Evolutionary conservation across 2,888 invertebrate genomes (phyloP), one percentile per base, ranked within the genome.

Genomic region (Choristoneura rosaceana): DNA sequence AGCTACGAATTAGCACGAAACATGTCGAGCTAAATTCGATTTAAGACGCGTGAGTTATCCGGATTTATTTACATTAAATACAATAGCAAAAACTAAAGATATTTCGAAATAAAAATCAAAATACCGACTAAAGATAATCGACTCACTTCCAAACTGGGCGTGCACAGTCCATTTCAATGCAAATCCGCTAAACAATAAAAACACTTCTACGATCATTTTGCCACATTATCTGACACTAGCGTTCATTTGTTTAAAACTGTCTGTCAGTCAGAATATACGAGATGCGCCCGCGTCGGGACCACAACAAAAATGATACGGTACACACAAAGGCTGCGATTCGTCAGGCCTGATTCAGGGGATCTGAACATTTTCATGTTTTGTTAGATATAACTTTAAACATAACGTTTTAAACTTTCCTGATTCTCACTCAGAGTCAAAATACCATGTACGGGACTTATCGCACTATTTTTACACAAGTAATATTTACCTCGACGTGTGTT

Each of bases 101-200:
- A 38, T 0, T 38, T 7, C 38, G 38, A 38, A 34, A 34, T 3
- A 34, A 34, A 34, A 34, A 38, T 25, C 38, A 38, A 38, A 17
- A 25, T 15, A 7, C 17, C 2, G n/a, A 52, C 33, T 8, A 14
- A n/a, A 60, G 45, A 25, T 7, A 15, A 69, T 17, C 8, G 59
- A 90, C 93, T 92, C 86, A 94, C 93, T 90, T 70, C 93, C 93
- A 86, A 94, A 94, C 75, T 94, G 92, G 69, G 90, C 93, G 70
- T 83, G 80, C 67, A 86, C 90, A 74, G 80, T 86, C 87, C 90
- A 87, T 76, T 85, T 79, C 69, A 87, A 81, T 78, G 85, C 76
- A 81, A 84, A 85, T 75, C 90, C 76, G 77, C 80, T 83, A 63
- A 89, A 78, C 70, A 85, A 78, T 77, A 84, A 76, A 73, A 74